Evolutionary conservation across 2,888 invertebrate species (phyloP).

Genomic region (Sinopyrophorus schimmeli): DNA sequence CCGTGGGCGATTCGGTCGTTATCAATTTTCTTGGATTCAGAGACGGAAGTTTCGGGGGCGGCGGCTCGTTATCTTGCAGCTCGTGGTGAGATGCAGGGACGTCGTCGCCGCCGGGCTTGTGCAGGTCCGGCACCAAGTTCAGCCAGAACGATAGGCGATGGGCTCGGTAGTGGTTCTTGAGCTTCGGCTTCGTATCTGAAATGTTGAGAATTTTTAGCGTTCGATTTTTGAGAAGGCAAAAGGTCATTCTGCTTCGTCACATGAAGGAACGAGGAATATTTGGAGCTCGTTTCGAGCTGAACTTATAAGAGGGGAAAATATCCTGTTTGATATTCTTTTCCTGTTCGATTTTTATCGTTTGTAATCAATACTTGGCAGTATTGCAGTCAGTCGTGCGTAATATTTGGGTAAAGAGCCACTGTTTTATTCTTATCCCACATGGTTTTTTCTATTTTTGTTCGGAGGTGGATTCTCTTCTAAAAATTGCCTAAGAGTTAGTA

Average conservation of each 20-base stretch:
- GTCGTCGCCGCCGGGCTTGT: conserved; percentile 84
- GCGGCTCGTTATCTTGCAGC: conserved; percentile 73
- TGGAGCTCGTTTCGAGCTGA: background rate
- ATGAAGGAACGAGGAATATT: background rate
- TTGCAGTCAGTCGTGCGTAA: conserved; percentile 16
- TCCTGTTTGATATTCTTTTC: conserved; percentile 7
- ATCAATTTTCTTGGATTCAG: conserved; percentile 61
- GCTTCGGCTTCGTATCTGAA: conserved; percentile 84
- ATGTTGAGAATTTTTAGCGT: too few relatives aligned
- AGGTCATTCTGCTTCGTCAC: too few relatives aligned
- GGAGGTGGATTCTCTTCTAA: too few relatives aligned
- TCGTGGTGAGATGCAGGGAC: conserved; percentile 85
- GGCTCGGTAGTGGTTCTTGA: conserved; percentile 92
- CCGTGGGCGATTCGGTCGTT: conserved; percentile 57
- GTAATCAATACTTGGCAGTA: conserved; percentile 13
- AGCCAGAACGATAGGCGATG: conserved; percentile 93
- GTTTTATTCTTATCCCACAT: conserved; percentile 4
- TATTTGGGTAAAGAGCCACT: conserved; percentile 13
- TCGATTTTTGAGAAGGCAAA: too few relatives aligned
- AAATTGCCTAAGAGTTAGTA: too few relatives aligned
- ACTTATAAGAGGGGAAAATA: conserved; percentile 8
- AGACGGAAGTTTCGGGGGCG: conserved; percentile 61
- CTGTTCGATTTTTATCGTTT: conserved; percentile 11
- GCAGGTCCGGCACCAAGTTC: conserved; percentile 89
- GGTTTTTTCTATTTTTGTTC: too few relatives aligned